A percentile compares a stretch with the other conserved stretches of the same genome.
Evolutionary conservation across 2,113 vertebrate genomes (phyloP).

Genomic region (Phyllopteryx taeniolatus): DNA sequence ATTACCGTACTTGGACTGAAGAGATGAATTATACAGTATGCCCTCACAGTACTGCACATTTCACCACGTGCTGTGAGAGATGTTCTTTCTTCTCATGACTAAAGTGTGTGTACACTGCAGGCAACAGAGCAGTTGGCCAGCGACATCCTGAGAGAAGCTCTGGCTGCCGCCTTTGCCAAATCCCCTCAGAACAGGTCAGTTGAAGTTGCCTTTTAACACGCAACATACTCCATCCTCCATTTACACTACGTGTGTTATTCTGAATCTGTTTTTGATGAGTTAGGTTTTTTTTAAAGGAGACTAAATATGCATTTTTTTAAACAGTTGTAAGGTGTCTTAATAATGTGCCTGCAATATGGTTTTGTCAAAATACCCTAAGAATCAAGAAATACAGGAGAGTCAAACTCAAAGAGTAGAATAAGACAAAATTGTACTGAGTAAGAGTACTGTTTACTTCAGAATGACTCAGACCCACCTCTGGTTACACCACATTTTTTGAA

Average conservation of each 20-base stretch:
- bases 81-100: conserved; percentile 19
- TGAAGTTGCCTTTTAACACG: conserved; percentile 5
- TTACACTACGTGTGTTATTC: background rate
- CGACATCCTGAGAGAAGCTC: conserved; percentile 87
- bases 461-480: no score
- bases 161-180: conserved; percentile 83
- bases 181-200: conserved; percentile 87
- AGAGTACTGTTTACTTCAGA: no score
- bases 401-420: no score
- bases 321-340: no score
- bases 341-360: no score
- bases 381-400: no score
- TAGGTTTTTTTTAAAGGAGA: background rate
- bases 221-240: conserved; percentile 22
- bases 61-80: conserved; percentile 24
- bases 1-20: conserved; percentile 4
- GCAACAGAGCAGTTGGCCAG: conserved; percentile 92
- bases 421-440: no score
- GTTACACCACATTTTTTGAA: no score
- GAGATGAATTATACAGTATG: conserved; percentile 19
- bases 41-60: conserved; percentile 6
- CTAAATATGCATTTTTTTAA: no score
- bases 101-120: conserved; percentile 60
- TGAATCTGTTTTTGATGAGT: no score
- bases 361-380: no score